Evolutionary conservation across 1,140 invertebrate species (phyloP), one percentile per base, ranked within the genome.

Genomic region (Caerostris darwini): DNA sequence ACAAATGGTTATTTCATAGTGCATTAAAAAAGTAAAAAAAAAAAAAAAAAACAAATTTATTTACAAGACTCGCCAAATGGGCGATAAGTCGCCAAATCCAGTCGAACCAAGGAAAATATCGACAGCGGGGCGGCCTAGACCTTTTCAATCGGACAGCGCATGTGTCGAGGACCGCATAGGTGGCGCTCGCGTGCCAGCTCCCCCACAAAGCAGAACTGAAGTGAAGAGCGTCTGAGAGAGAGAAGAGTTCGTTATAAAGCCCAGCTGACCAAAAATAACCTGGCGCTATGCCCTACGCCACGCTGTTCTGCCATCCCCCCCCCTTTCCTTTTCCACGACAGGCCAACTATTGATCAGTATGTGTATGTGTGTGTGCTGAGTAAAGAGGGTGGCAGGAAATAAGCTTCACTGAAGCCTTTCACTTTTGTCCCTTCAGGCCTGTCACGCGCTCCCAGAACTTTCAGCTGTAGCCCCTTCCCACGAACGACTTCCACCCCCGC

Each of bases 181-280:
- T 89, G 92, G 92, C 92, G 92, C 92, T 89, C 34, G n/a, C 34
- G 54, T 56, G 54, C 19, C 54, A 19, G 50, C 17, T 54, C 87
- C 71, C 77, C 81, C 34, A 67, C 14, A n/a, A 19, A 59, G 81
- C 54, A 64, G 91, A 93, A 93, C 54, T 87, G 91, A 93, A 93
- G 64, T 93, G 91, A 86, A 93, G 50, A 53, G 90, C 53, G 57
- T 34, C 10, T 19, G 81, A 56, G 71, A 81, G 90, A 92, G 90
- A 92, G 91, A 93, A 54, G 64, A 81, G 92, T 94, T 94, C 92
- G 92, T 94, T 94, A 94, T 88, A 94, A 94, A 82, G 86, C 92
- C 92, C 92, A 94, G 92, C 92, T 94, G 92, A 94, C 92, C 92
- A 94, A 94, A 94, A 94, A 94, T 94, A 94, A 94, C 92, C 92